A percentile compares a stretch with the other conserved stretches of the same genome.
These are phyloP conservation scores for Jordanella pulchra DNA, from an alignment of 2,797 vertebrate genomes.

Conservation along the genomic window DNA sequence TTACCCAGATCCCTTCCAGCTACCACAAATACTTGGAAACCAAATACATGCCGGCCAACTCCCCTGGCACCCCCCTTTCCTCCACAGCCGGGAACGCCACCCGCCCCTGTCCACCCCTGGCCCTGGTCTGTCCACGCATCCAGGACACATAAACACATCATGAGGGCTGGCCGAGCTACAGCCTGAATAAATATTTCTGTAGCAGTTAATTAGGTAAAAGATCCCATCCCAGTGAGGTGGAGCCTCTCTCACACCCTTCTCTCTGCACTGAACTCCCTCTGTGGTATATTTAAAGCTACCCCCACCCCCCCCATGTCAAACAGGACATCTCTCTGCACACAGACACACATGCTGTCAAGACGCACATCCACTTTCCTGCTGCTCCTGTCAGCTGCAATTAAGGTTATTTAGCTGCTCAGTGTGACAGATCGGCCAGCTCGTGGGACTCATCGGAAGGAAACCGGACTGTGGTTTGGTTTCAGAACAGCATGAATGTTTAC, in stretches of 20 bases:
- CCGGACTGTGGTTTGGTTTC: slow-evolving; percentile 13
- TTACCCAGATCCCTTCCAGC: slow-evolving; percentile 17
- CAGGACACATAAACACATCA: slow-evolving; percentile 79
- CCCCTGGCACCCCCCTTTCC: slow-evolving; percentile 14
- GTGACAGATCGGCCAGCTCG: slow-evolving; percentile 49
- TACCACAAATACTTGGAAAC: slow-evolving; percentile 63
- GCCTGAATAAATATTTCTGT: slow-evolving; percentile 84
- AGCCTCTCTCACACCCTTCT: slow-evolving; percentile 43
- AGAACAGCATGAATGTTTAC: slow-evolving; percentile 43
- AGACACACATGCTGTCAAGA: slow-evolving; percentile 50
- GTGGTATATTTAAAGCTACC: slow-evolving; percentile 68
- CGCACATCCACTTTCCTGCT: slow-evolving; percentile 45
- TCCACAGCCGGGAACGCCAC: slow-evolving; percentile 4
- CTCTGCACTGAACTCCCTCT: slow-evolving; percentile 12
- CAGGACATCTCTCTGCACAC: slow-evolving; percentile 35
- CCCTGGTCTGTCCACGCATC: slow-evolving; percentile 47
- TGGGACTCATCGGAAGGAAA: slow-evolving; percentile 21
- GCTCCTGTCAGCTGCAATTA: slow-evolving; percentile 72
- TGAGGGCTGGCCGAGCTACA: slow-evolving; percentile 63
- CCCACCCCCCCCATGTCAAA: slow-evolving; percentile 41
- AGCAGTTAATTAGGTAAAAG: slow-evolving; percentile 81
- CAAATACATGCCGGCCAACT: slow-evolving; percentile 30
- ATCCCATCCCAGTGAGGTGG: slow-evolving; percentile 69
- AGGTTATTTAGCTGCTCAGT: slow-evolving; percentile 59
- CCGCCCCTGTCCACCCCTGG: slow-evolving; percentile 21